Percentiles rank a stretch among this genome's conserved stretches.
Conservation (phyloP, 2,113 vertebrate species). For the Australoheros scitulus region DNA sequence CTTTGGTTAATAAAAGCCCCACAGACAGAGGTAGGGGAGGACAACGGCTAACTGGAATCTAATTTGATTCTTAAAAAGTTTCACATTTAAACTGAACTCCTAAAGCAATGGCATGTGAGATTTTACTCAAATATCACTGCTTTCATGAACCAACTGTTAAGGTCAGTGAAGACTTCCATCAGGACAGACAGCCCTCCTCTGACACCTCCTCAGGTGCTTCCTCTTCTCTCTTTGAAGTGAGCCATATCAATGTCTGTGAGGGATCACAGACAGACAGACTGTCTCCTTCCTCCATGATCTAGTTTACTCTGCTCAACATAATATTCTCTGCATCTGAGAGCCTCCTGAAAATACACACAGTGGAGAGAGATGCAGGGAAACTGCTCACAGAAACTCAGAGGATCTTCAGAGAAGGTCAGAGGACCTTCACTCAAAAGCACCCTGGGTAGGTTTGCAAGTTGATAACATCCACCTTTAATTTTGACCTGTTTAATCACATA, state of each 20-base stretch:
- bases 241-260: conserved; percentile 49
- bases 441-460: conserved; percentile 3
- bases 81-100: neutral
- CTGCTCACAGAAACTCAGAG: neutral
- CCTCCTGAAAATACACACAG: neutral
- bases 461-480: neutral
- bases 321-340: neutral
- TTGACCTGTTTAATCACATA: neutral
- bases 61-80: neutral
- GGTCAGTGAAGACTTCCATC: neutral
- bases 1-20: conserved; percentile 54
- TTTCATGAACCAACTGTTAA: neutral
- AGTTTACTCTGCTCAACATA: conserved; percentile 29
- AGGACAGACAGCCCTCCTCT: conserved; percentile 54
- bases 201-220: conserved; percentile 64
- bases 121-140: neutral
- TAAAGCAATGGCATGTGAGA: neutral
- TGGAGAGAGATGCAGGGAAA: neutral
- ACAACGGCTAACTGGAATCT: neutral
- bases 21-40: neutral
- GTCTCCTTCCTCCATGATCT: conserved; percentile 54
- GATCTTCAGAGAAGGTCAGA: neutral
- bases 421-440: neutral
- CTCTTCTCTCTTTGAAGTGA: conserved; percentile 63
- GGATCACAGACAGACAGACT: conserved; percentile 55